These are phyloP conservation scores for Tachina lurida DNA, from an alignment of 2,888 invertebrate genomes.

Conservation along the genomic window DNA sequence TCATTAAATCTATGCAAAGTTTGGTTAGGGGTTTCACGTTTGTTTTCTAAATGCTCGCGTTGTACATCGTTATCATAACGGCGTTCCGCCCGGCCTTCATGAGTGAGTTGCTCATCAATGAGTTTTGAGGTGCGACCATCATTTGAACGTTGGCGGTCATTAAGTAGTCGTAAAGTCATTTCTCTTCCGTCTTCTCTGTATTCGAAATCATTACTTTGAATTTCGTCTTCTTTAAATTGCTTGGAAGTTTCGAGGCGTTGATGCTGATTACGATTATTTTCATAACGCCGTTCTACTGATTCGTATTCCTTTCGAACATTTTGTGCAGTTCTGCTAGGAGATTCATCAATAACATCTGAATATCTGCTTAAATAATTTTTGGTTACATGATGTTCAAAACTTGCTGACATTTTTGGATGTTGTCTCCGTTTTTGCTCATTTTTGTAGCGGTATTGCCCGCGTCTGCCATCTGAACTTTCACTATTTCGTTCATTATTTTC, in stretches of 20 bases:
- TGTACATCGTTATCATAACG: not conserved
- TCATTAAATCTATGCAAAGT: not conserved
- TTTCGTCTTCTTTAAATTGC: not conserved
- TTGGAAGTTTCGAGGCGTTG: not conserved
- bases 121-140: too few relatives aligned
- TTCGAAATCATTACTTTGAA: not conserved
- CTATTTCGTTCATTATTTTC: not conserved
- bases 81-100: too few relatives aligned
- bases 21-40: not conserved
- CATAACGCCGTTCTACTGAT: not conserved
- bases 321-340: not conserved
- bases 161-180: not conserved
- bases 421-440: not conserved
- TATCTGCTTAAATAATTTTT: not conserved
- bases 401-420: not conserved
- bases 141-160: not conserved
- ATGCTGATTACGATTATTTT: conserved; percentile 5
- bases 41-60: conserved; percentile 3
- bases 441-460: too few relatives aligned
- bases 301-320: not conserved
- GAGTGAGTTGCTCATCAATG: too few relatives aligned
- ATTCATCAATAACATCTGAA: not conserved
- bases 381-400: not conserved
- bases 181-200: not conserved
- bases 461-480: not conserved